Evolutionary conservation across 2,797 vertebrate genomes (phyloP), one percentile per base, ranked within the genome.

Genomic region (Danio tinwini): DNA sequence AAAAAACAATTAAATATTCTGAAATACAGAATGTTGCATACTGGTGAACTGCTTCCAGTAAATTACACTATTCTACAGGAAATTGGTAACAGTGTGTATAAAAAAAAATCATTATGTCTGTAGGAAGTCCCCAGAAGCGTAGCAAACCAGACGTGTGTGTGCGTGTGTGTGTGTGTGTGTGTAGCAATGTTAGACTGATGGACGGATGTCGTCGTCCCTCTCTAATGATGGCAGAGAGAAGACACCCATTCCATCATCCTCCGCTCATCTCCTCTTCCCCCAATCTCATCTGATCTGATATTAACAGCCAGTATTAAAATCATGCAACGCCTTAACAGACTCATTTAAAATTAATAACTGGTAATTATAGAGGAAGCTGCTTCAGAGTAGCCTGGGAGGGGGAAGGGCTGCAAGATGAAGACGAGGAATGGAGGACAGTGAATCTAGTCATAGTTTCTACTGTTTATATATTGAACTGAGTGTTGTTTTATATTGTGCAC

Each of bases 271-370:
- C 74, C 87, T 92, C 92, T 92, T 82, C 85, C 89, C 91, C 86
- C 88, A 91, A 94, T 96, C 94, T 94, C 94, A 92, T 92, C 91
- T 92, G 92, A 91, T 94, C 93, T 92, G 89, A 86, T 95, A 97
- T 97, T 97, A 97, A 96, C 95, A 95, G 94, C 91, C 94, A 91
- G 94, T 96, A 97, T 98, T 97, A 97, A 97, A 97, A 95, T 94
- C 95, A 93, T 96, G 96, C 96, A 96, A 96, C 85, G 93, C 94
- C 95, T 97, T 96, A 96, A 94, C 93, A 93, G 94, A 94, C 95
- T 98, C 96, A 97, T 98, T 97, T 97, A 97, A 97, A 96, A 97
- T 97, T 96, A 97, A 97, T 98, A 97, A 96, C 94, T 96, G 94
- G 95, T 97, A 96, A 97, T 98, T 97, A 97, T 95, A 88, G 90